Percentiles rank a stretch among this genome's conserved stretches.
phyloP scores from a whole-genome alignment of 2,888 invertebrate species.

The Tachina lurida region DNA sequence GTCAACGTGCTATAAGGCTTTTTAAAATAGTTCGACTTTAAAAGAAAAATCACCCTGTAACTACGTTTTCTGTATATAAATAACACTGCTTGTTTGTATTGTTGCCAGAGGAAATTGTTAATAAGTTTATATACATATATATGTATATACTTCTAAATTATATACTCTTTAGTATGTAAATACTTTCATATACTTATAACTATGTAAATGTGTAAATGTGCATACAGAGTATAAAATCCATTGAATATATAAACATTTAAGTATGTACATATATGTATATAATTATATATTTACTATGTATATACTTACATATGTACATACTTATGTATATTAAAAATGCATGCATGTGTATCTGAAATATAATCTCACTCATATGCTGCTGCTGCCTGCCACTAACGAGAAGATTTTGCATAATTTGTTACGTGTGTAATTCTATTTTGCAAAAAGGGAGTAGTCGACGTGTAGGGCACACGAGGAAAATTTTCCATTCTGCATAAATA shows the following conservation, averaged over 20 bases:
- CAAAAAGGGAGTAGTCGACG: not conserved
- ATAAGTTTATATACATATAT: slow-evolving; percentile 16
- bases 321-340: slow-evolving; percentile 4
- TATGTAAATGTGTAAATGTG: not conserved
- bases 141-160: not conserved
- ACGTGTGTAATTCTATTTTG: slow-evolving; percentile 9
- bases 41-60: slow-evolving; percentile 3
- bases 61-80: not conserved
- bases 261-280: slow-evolving; percentile 17
- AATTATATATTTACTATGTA: slow-evolving; percentile 22
- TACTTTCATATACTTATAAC: not conserved
- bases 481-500: slow-evolving; percentile 8
- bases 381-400: slow-evolving; percentile 15
- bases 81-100: not conserved
- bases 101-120: slow-evolving; percentile 42
- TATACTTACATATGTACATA: not conserved
- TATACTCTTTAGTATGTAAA: slow-evolving; percentile 10
- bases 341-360: slow-evolving; percentile 8
- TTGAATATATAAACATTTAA: slow-evolving; percentile 6
- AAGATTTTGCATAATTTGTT: slow-evolving; percentile 25
- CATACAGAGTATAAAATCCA: not conserved
- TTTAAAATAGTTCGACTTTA: not conserved
- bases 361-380: slow-evolving; percentile 3
- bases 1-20: no score
- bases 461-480: not conserved